Base-by-base conservation (phyloP, 2,888 invertebrate genomes). In the Eucriotettix oculatus region DNA sequence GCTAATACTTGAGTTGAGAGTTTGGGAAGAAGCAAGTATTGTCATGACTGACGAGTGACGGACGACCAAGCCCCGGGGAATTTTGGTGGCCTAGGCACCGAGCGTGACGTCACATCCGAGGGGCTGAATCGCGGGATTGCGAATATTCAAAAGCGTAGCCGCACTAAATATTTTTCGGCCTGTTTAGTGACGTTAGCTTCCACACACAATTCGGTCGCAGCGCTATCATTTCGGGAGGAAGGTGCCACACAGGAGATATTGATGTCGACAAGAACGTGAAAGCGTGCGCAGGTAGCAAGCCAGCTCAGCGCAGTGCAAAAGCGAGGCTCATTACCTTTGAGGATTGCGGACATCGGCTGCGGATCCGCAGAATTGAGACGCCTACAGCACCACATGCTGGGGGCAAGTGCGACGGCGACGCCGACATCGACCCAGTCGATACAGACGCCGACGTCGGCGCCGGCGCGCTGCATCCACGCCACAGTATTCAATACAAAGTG, bases 311-410 rank as follows among this genome's bases (percentile, higher is more conserved):
- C 48, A 9, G 48, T 48, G 29, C 29, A 29, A 29, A 29, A 29
- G 29, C 29, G 29, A 29, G 29, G 29, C 29, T 29, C 29, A n/a
- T 61, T 61, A 61, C 61, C 61, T 61, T 59, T 59, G 12, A 61
- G 59, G 48, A 61, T 59, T 17, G 61, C n/a, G 44, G 59, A 53
- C 16, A 61, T 41, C 16, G 61, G 58, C 16, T 52, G 52, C 29
- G 57, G 40, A 41, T 61, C 61, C 48, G 58, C 44, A 40, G 56
- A 17, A 41, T 41, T 56, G 52, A 59, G n/a, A 41, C 59, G 52
- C 54, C 52, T 59, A 61, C 61, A 61, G 54, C 61, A 61, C 61
- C 61, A 61, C 61, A 61, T 61, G 48, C 40, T 16, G 14, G 11
- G 41, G 40, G 42, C 9, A 17, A n/a, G 14, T n/a, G 48, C 48